Evolutionary conservation across 2,888 invertebrate genomes (phyloP), one percentile per base, ranked within the genome.

Genomic region (Chrysopilus asiliformis): DNA sequence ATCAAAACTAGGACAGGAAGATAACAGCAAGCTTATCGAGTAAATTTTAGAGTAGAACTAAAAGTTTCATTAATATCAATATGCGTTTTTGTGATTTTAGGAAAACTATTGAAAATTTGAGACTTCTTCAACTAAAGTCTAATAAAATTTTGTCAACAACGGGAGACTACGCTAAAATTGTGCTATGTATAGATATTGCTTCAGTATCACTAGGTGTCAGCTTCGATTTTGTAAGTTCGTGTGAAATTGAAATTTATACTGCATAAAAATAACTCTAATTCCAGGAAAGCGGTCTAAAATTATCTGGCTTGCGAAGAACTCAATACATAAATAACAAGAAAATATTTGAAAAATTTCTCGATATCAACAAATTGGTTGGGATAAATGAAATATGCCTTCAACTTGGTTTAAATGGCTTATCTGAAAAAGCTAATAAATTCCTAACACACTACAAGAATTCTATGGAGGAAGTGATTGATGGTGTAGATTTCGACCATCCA

Each of bases 121-220:
- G 61, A 17, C 49, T 61, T 3, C 34, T 62, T 8, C 55, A 60
- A 18, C 36, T 60, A 10, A 58, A 60, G 5, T 55, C 60, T 3
- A 37, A 50, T 4, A 58, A 57, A 39, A 49, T 53, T 2, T 50
- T 53, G 1, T 41, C 55, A 8, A 52, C 55, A 35, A 67, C 76
- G 28, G 71, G 68, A 39, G 75, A 75, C 42, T 69, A 68, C 8
- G 68, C 71, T 4, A 75, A 72, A 59, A 65, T 67, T 17, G 67
- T 75, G 0, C 58, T 77, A 31, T 76, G 76, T 45, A 55, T 76
- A 20, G 75, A 77, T 51, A 53, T 78, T 29, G 74, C 76, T 20
- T 66, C 72, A 4, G 49, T 54, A 7, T 44, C 65, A n/a, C 49
- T 67, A 17, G 68, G 69, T 22, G 57, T 62, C 20, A 62, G 64